phyloP scores from a whole-genome alignment of 2,113 vertebrate genomes.

The Xiphophorus maculatus region DNA sequence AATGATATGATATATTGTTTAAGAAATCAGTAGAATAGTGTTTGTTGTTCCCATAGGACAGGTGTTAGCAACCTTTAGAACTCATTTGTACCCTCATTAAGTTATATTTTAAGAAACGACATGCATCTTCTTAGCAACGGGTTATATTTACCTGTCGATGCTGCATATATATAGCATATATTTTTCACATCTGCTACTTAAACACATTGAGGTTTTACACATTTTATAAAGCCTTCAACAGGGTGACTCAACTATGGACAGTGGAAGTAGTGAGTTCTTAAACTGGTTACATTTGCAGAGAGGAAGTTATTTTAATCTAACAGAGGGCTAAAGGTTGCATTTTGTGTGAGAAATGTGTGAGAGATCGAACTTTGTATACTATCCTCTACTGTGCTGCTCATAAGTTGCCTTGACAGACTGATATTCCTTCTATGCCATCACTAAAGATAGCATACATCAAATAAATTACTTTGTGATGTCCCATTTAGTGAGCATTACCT shows the following conservation, averaged over 20 bases:
- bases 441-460: background rate
- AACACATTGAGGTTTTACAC: background rate
- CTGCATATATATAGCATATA: background rate
- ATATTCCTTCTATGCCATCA: background rate
- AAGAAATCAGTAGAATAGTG: too few species aligned
- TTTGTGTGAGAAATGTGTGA: background rate
- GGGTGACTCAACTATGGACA: too few species aligned
- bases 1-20: background rate
- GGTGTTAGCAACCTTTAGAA: background rate
- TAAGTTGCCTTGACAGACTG: background rate
- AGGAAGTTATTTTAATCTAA: background rate
- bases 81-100: too few species aligned
- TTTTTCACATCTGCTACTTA: background rate
- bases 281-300: background rate
- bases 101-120: background rate
- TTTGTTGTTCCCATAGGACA: background rate
- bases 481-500: slow-evolving; percentile 29
- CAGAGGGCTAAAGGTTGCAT: background rate
- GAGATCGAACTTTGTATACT: background rate
- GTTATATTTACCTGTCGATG: background rate
- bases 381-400: too few species aligned
- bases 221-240: background rate
- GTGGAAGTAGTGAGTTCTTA: too few species aligned
- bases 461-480: background rate
- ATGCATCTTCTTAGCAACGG: background rate